Evolutionary conservation across 2,113 vertebrate genomes (phyloP).

Genomic region (Psittacus erithacus): DNA sequence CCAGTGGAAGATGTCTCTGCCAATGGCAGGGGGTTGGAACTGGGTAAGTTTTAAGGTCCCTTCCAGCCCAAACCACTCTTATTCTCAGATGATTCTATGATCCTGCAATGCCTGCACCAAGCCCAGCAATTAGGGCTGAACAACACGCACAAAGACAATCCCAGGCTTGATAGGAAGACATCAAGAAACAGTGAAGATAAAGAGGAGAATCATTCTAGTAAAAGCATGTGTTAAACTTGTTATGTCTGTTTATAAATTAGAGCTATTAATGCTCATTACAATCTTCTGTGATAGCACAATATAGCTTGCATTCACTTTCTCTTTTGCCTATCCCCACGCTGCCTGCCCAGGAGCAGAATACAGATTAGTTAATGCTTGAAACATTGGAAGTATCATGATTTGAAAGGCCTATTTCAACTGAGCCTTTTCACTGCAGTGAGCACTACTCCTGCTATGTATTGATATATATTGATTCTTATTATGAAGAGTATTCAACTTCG

Average conservation of each 20-base stretch:
- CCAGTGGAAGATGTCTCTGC: not conserved
- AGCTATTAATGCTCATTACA: not conserved
- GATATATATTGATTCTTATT: rapidly evolving
- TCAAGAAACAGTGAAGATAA: rapidly evolving
- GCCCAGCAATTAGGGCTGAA: not conserved
- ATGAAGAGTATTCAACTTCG: not conserved
- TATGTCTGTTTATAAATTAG: not conserved
- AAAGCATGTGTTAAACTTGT: not conserved
- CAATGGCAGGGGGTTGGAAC: not conserved
- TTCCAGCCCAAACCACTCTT: not conserved
- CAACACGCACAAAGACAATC: rapidly evolving
- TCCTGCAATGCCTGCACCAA: rapidly evolving
- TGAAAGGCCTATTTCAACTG: not conserved
- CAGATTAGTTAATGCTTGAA: not conserved
- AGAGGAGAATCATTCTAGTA: not conserved
- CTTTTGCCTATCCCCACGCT: not conserved
- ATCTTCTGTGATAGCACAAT: not conserved
- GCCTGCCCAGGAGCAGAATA: not conserved
- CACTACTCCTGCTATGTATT: not conserved
- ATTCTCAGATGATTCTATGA: not conserved
- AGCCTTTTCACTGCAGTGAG: not conserved
- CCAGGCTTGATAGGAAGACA: not conserved
- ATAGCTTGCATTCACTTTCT: not conserved
- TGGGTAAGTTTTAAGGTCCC: not conserved
- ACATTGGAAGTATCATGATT: not conserved